phyloP scores from a whole-genome alignment of 2,888 invertebrate species.

The Slavum lentiscoides region DNA sequence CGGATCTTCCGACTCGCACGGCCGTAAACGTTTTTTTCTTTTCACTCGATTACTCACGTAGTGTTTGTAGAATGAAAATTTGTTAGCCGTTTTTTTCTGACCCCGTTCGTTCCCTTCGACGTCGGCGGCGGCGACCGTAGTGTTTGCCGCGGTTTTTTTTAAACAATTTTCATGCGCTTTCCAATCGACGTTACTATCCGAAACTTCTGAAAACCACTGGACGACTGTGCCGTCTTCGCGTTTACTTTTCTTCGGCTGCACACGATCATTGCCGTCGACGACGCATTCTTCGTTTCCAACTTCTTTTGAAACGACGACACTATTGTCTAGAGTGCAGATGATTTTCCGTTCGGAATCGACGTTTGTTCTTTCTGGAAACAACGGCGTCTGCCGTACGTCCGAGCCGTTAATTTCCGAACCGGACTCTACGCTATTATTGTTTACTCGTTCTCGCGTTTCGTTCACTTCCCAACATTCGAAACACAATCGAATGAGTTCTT shows the following conservation, averaged over 20 bases:
- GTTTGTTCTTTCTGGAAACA: constrained; percentile 1
- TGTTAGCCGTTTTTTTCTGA: constrained; percentile 22
- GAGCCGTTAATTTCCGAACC: neutral
- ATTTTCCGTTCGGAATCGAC: neutral
- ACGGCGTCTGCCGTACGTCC: neutral
- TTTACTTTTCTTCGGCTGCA: neutral
- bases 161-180: neutral
- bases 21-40: neutral
- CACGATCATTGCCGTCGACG: neutral
- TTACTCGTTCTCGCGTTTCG: constrained; percentile 13
- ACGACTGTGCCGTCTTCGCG: neutral
- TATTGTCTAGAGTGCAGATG: neutral
- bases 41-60: neutral
- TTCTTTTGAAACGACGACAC: neutral
- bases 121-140: neutral
- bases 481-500: constrained; percentile 35
- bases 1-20: neutral
- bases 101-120: neutral
- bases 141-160: neutral
- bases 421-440: neutral
- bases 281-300: neutral
- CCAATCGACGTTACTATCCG: neutral
- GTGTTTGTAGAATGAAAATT: constrained; percentile 35
- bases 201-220: neutral
- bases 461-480: constrained; percentile 45